phyloP scores from a whole-genome alignment of 53 echinoderm and acorn worm genomes.

The Temnopleurus reevesii region DNA sequence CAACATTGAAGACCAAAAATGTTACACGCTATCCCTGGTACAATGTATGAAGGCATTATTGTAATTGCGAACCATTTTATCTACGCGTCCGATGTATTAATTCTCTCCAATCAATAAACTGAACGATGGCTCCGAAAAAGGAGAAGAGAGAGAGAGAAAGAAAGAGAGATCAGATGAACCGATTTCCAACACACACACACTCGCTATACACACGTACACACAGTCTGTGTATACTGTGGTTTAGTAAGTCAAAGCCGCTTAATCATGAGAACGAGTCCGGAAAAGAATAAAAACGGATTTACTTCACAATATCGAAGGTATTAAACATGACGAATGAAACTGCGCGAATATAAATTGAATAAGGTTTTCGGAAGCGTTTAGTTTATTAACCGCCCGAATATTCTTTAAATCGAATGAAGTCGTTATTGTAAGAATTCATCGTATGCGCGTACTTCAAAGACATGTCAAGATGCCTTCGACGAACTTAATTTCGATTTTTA shows the following conservation, averaged over 20 bases:
- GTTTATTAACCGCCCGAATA: too few species aligned
- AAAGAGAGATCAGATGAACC: not conserved
- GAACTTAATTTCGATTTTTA: not conserved
- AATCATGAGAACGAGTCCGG: conserved; percentile 47
- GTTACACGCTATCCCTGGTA: not conserved
- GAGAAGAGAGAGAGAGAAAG: not conserved
- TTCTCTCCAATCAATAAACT: conserved; percentile 47
- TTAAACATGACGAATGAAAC: conserved; percentile 7
- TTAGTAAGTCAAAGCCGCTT: not conserved
- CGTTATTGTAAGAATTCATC: not conserved
- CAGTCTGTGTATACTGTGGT: not conserved
- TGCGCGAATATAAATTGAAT: not conserved
- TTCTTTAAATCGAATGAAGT: too few species aligned
- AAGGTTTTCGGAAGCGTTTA: not conserved
- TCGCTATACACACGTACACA: conserved; percentile 33
- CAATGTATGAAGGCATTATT: conserved; percentile 49
- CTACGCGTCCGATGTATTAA: conserved; percentile 45
- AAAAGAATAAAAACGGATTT: conserved; percentile 8
- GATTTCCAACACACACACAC: conserved; percentile 3
- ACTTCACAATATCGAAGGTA: conserved; percentile 5
- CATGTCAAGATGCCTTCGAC: not conserved
- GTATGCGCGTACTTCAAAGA: not conserved
- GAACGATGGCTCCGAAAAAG: not conserved
- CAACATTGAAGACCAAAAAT: too few species aligned
- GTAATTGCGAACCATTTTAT: conserved; percentile 56